Percentiles rank a stretch among this genome's conserved stretches.
These are phyloP conservation scores for Bombus ignitus DNA, from an alignment of 1,140 invertebrate species.

Conservation along the genomic window DNA sequence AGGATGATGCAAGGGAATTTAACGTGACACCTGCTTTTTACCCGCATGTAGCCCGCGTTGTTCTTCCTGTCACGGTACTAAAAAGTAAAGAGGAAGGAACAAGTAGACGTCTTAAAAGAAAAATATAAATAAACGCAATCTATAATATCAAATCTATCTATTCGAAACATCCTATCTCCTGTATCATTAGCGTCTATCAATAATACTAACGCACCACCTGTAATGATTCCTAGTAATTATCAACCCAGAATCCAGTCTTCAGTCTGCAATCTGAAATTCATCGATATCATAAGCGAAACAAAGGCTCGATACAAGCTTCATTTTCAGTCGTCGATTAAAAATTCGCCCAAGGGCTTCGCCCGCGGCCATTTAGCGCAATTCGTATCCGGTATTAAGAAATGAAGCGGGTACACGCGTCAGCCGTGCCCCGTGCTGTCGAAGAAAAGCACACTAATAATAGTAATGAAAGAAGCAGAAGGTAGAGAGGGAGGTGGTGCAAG, in stretches of 20 bases:
- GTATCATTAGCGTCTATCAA: not conserved
- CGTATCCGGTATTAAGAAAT: conserved; percentile 13
- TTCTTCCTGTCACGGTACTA: not conserved
- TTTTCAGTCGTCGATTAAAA: not conserved
- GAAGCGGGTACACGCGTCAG: conserved; percentile 17
- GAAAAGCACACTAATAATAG: conserved; percentile 71
- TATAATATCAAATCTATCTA: not conserved
- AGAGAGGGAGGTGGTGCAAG: conserved; percentile 41
- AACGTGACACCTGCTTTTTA: conserved; percentile 38
- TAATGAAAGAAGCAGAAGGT: conserved; percentile 62
- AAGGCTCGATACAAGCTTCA: not conserved
- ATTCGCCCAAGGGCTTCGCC: not conserved
- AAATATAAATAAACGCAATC: not conserved
- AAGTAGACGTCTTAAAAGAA: not conserved
- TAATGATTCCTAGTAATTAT: not conserved
- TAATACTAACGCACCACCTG: no score
- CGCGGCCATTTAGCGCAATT: not conserved
- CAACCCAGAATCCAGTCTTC: no score
- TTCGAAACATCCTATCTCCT: no score
- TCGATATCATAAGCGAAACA: not conserved
- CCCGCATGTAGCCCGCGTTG: conserved; percentile 7
- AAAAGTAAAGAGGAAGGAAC: not conserved
- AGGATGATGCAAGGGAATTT: conserved; percentile 32
- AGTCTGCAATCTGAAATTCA: not conserved
- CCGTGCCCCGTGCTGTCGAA: conserved; percentile 32